Evolutionary conservation across 2,113 vertebrate genomes (phyloP).

Genomic region (Amazona vittata): DNA sequence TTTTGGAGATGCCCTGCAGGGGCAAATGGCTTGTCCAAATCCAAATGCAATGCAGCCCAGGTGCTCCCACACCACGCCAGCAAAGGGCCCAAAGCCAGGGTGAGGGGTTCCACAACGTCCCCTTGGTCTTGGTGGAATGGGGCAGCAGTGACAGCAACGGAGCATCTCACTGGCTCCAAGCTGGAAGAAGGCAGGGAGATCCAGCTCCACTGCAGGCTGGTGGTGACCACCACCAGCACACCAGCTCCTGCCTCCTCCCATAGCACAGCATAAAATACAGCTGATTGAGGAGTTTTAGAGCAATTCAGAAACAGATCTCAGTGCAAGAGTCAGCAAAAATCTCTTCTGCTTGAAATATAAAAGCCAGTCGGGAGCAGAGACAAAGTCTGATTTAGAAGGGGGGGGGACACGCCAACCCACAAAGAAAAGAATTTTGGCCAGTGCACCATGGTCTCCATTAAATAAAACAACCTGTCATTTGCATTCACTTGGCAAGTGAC

Average conservation of each 20-base stretch:
- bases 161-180: accelerated
- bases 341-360: not conserved
- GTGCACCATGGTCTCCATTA: slow-evolving; percentile 26
- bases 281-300: not conserved
- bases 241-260: not conserved
- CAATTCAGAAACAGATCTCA: not conserved
- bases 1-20: not conserved
- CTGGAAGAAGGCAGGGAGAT: not conserved
- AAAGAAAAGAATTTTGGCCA: slow-evolving; percentile 46
- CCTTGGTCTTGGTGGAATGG: not conserved
- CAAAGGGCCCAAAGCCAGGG: not conserved
- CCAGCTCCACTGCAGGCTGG: not conserved
- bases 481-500: slow-evolving; percentile 51
- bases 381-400: slow-evolving; percentile 21
- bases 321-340: slow-evolving; percentile 29
- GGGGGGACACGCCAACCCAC: not conserved
- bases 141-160: not conserved
- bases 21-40: not conserved
- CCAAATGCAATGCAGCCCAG: not conserved
- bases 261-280: not conserved
- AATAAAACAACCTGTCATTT: slow-evolving; percentile 39
- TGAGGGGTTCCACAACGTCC: not conserved
- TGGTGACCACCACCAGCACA: not conserved
- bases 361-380: not conserved
- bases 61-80: not conserved